phyloP scores from a whole-genome alignment of 1,140 invertebrate genomes.

The Planococcus citri region DNA sequence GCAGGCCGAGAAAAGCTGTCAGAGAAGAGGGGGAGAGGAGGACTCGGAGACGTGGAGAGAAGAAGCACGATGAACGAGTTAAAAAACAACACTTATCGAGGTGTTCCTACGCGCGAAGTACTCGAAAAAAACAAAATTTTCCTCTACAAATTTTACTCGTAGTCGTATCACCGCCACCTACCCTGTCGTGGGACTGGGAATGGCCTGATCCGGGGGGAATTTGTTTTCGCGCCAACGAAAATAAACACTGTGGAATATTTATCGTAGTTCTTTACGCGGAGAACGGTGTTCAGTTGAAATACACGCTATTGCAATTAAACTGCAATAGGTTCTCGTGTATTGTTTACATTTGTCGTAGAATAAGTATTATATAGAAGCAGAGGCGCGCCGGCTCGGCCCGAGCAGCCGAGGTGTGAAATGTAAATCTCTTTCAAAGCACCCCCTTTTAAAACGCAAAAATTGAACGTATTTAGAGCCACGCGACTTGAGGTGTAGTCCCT shows the following conservation, averaged over 20 bases:
- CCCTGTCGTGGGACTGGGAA: too few species aligned
- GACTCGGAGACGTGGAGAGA: too few species aligned
- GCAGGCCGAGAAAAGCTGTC: too few species aligned
- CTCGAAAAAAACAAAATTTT: background rate
- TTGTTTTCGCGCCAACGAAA: background rate
- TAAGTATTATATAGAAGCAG: background rate
- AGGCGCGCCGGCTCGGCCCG: too few species aligned
- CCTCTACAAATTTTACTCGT: background rate
- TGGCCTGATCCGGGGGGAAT: too few species aligned
- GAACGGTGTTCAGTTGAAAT: background rate
- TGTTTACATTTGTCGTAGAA: background rate
- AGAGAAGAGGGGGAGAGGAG: too few species aligned
- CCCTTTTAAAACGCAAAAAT: background rate
- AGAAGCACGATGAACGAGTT: background rate
- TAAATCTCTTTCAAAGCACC: constrained; percentile 1
- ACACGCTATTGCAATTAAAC: constrained; percentile 6
- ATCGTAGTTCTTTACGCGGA: background rate
- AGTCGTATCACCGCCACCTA: too few species aligned
- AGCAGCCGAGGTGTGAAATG: background rate
- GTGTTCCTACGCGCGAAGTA: background rate
- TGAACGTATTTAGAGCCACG: background rate
- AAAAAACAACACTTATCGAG: background rate
- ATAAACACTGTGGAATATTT: background rate
- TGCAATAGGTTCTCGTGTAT: background rate
- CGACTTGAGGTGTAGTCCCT: background rate